Evolutionary conservation across 2,888 invertebrate species (phyloP), one percentile per base, ranked within the genome.

Genomic region (Gasteruption jaculator): DNA sequence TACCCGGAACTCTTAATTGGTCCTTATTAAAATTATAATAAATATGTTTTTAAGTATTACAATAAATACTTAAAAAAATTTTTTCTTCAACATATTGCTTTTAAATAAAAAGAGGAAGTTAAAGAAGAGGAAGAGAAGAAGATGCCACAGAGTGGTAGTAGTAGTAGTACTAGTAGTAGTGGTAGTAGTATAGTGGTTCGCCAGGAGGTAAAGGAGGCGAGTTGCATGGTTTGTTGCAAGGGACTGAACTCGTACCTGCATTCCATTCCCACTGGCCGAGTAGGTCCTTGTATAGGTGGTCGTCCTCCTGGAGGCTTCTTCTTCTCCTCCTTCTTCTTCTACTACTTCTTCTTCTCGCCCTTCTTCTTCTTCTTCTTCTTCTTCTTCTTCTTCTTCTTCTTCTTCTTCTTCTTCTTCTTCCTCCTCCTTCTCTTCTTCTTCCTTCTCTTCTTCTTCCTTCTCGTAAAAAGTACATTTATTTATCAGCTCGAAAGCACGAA

Each of bases 221-320:
- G 61, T n/a, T n/a, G n/a, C n/a, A n/a, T n/a, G n/a, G n/a, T 53
- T 56, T 46, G 45, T 51, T 50, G 46, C 48, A 55, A 55, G 58
- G 56, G 58, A 61, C 58, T 60, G 63, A 63, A 63, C 64, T 65
- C 58, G 63, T 68, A 67, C 63, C 68, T 65, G 68, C 69, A 70
- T 71, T 70, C 68, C 69, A 68, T 69, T 68, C 68, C 70, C 69
- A 66, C 67, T 69, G 68, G 61, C 58, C 61, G 60, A 61, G 60
- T 60, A 66, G 68, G 63, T 64, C 63, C 66, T 63, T 65, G 63
- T 68, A 68, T 67, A 68, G 67, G 56, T 58, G 57, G 55, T 54
- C 55, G 54, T 58, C 56, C 55, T 57, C 52, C 51, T 37, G 37
- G 37, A 49, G 33, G 43, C 41, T 46, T 53, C 50, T 49, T 52